Conservation (phyloP, 2,113 vertebrate genomes). For the Anhinga anhinga region DNA sequence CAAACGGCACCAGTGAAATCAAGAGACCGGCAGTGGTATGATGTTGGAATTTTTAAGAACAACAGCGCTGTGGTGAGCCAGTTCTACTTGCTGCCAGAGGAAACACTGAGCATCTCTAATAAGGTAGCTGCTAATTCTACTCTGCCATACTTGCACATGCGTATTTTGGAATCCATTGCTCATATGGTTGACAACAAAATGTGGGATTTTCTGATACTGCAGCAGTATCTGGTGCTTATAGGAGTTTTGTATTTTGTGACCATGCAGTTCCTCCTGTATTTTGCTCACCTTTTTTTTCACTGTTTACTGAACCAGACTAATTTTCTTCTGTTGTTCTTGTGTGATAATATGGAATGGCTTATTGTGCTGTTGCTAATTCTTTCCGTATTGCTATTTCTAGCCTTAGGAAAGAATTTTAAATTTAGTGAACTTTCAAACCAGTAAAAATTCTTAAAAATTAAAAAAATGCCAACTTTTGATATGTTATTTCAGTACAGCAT, state of each 20-base stretch:
- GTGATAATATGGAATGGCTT: not conserved
- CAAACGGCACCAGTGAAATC: slow-evolving; percentile 43
- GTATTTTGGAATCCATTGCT: not conserved
- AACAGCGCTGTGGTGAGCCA: slow-evolving; percentile 88
- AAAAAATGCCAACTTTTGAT: not conserved
- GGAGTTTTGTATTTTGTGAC: not conserved
- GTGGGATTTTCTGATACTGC: not conserved
- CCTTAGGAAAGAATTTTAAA: not conserved
- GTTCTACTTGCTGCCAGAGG: slow-evolving; percentile 86
- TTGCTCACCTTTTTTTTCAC: not conserved
- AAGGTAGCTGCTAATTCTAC: slow-evolving; percentile 67
- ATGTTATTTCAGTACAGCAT: not conserved
- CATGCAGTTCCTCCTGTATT: not conserved
- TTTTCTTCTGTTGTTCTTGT: not conserved
- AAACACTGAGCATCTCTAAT: slow-evolving; percentile 62
- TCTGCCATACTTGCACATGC: not conserved
- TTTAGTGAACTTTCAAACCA: not conserved
- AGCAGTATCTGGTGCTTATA: not conserved
- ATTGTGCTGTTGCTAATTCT: not conserved
- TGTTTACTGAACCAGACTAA: not conserved
- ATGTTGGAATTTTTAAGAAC: slow-evolving; percentile 92
- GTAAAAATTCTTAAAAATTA: not conserved
- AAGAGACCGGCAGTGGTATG: slow-evolving; percentile 84
- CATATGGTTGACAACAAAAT: not conserved
- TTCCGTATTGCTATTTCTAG: not conserved